phyloP scores from a whole-genome alignment of 1,140 invertebrate species.

The Lordiphosa stackelbergi region DNA sequence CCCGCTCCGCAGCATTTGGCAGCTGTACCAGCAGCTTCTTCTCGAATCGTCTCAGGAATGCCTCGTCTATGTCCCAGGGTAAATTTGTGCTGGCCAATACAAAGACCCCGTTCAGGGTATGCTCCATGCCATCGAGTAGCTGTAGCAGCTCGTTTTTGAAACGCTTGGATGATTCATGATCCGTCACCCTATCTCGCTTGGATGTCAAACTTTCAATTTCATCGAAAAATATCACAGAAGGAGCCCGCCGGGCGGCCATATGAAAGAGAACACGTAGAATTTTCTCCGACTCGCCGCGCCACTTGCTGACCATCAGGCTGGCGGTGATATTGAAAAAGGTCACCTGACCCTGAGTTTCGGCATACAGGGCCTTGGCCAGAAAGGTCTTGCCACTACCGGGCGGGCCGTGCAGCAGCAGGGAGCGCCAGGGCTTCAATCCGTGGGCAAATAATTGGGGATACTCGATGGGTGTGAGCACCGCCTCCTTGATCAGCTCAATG shows the following conservation, averaged over 20 bases:
- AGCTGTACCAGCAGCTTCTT: slow-evolving; percentile 90
- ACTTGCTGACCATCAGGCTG: slow-evolving; percentile 93
- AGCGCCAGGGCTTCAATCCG: slow-evolving; percentile 89
- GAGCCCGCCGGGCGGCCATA: slow-evolving; percentile 92
- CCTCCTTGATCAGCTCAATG: slow-evolving; percentile 91
- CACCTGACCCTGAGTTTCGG: slow-evolving; percentile 84
- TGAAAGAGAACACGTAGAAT: slow-evolving; percentile 89
- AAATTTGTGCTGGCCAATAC: slow-evolving; percentile 93
- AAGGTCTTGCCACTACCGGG: slow-evolving; percentile 92
- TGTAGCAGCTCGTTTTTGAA: slow-evolving; percentile 95
- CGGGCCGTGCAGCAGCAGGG: slow-evolving; percentile 90
- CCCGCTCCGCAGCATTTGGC: slow-evolving; percentile 83
- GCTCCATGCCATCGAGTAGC: slow-evolving; percentile 92
- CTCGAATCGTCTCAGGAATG: slow-evolving; percentile 91
- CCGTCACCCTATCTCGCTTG: slow-evolving; percentile 82
- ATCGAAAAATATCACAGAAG: slow-evolving; percentile 97
- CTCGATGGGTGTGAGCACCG: slow-evolving; percentile 90
- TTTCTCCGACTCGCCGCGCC: slow-evolving; percentile 97
- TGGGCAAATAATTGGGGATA: slow-evolving; percentile 91
- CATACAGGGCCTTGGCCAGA: slow-evolving; percentile 91
- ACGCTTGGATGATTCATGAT: slow-evolving; percentile 94
- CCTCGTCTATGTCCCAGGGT: slow-evolving; percentile 94
- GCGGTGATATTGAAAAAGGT: slow-evolving; percentile 95
- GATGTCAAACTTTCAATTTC: slow-evolving; percentile 95
- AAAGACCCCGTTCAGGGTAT: slow-evolving; percentile 81